Evolutionary conservation across 92 coral and sea anemone species (phyloP), one percentile per base, ranked within the genome.

Genomic region (Blastomussa wellsi): DNA sequence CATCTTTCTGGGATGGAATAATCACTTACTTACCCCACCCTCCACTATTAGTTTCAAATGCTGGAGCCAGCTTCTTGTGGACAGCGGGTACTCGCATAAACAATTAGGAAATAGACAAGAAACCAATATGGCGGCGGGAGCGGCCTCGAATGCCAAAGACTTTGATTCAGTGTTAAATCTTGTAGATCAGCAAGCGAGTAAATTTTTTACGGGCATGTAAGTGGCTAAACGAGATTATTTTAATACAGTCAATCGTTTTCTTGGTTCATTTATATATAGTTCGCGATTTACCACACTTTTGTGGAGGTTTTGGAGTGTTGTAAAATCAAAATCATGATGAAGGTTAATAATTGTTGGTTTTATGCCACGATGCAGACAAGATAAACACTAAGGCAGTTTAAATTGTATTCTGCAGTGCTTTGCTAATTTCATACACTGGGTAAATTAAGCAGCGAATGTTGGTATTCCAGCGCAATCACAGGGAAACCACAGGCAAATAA

Each of bases 181-280:
- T 65, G 89, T 97, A 5, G 97, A 97, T 53, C 93, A 83, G 77
- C 98, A 97, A 52, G 95, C 99, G 19, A 94, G 83, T 72, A 89
- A 89, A 72, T 97, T 91, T 88, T 97, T 97, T 79, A 93, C 92
- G 24, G 95, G 93, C 67, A 89, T 94, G 99, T 97, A 94, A 85
- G 99, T 95, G 42, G 4, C 44, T 70, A 4, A 0, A 69, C 10
- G 36, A 22, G n/a, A 20, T 39, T 24, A 20, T n/a, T 68, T 17
- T 6, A 15, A 5, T 33, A 14, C 24, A 20, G 24, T 69, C 11
- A 9, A 13, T 3, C 19, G 15, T 8, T 28, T 8, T 28, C 66
- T 48, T 5, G 11, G 53, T 4, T 51, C 1, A 51, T 51, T 15
- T 51, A 51, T n/a, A n/a, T n/a, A n/a, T n/a, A n/a, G n/a, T n/a